A percentile compares a stretch with the other conserved stretches of the same genome.
Conservation (phyloP, 2,113 vertebrate species). For the Neomonachus schauinslandi region DNA sequence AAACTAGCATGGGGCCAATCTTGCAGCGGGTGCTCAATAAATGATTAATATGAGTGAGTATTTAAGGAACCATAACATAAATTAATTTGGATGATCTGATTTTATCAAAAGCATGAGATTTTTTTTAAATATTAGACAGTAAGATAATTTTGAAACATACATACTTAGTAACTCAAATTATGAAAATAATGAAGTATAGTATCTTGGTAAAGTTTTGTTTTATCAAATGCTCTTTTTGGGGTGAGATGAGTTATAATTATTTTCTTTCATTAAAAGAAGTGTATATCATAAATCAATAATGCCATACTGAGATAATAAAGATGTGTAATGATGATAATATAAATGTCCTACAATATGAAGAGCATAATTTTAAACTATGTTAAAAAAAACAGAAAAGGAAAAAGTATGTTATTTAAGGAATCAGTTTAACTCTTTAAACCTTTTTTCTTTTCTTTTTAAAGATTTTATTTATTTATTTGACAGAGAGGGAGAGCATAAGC, state of each 20-base stretch:
- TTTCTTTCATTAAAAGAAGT: not conserved
- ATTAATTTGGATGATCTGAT: not conserved
- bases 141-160: not conserved
- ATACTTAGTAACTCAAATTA: not conserved
- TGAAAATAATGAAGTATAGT: not conserved
- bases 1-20: not conserved
- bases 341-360: not conserved
- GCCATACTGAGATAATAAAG: not conserved
- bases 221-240: not conserved
- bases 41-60: not conserved
- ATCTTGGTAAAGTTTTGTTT: not conserved
- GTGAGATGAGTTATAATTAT: not conserved
- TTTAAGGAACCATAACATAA: not conserved
- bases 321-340: not conserved
- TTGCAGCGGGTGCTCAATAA: not conserved
- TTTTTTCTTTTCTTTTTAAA: not conserved
- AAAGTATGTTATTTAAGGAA: not conserved
- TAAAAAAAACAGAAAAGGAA: not conserved
- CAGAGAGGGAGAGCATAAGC: too few species aligned
- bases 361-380: not conserved
- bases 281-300: not conserved
- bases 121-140: not conserved
- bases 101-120: not conserved
- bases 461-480: too few species aligned
- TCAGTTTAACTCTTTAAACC: not conserved